Evolutionary conservation across 2,888 invertebrate genomes (phyloP).

Genomic region (Eremobia ochroleuca): DNA sequence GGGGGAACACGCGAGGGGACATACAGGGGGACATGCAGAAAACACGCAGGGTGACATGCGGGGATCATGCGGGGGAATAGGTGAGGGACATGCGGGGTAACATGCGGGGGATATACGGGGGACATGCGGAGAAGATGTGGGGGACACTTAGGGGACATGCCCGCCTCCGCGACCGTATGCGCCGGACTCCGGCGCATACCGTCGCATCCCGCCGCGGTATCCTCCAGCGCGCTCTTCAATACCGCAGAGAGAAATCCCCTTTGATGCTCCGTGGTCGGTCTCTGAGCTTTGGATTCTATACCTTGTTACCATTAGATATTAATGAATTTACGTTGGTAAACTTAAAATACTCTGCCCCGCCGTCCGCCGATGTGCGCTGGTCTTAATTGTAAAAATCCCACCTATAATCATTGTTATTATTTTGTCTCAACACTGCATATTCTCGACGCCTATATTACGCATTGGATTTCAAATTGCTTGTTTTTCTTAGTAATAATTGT

Average conservation of each 20-base stretch:
- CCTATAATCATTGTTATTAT: conserved; percentile 10
- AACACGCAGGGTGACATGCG: too few species aligned
- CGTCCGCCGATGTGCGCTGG: not conserved
- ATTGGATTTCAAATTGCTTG: conserved; percentile 30
- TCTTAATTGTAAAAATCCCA: not conserved
- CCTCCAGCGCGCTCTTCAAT: not conserved
- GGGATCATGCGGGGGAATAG: too few species aligned
- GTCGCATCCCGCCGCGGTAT: not conserved
- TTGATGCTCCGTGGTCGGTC: not conserved
- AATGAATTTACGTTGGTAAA: not conserved
- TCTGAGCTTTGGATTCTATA: not conserved
- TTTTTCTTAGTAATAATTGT: conserved; percentile 30
- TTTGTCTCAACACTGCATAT: not conserved
- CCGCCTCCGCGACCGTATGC: not conserved
- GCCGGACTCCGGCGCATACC: not conserved
- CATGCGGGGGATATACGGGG: too few species aligned
- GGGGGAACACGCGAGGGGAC: too few species aligned
- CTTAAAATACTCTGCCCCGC: not conserved
- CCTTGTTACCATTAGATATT: not conserved
- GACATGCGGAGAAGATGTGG: too few species aligned
- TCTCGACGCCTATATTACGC: conserved; percentile 1
- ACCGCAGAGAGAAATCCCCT: not conserved
- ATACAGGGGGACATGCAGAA: too few species aligned
- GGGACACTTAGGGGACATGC: too few species aligned
- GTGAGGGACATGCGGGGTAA: too few species aligned